These are phyloP conservation scores for Hemiprocne comata DNA, from an alignment of 2,113 vertebrate genomes.

Conservation along the genomic window DNA sequence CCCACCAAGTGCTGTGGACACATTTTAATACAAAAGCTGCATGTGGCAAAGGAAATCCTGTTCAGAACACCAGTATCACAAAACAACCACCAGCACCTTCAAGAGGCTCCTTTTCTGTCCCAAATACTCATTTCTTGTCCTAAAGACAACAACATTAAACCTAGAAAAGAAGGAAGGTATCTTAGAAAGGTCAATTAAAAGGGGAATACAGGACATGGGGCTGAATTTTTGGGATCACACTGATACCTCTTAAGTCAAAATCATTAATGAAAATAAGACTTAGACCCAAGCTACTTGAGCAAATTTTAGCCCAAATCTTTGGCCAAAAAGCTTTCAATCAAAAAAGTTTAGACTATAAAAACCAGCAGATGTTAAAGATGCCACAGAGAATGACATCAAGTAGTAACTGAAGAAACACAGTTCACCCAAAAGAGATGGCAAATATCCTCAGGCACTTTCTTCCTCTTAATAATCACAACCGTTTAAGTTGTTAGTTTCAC, in stretches of 20 bases:
- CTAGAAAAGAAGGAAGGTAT: not conserved
- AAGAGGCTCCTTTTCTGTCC: not conserved
- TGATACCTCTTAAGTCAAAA: not conserved
- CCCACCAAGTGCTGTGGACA: not conserved
- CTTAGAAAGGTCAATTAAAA: not conserved
- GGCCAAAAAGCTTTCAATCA: not conserved
- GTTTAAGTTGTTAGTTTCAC: slow-evolving; percentile 3
- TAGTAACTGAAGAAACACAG: not conserved
- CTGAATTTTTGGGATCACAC: not conserved
- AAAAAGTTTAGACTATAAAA: not conserved
- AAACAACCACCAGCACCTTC: not conserved
- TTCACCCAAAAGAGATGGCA: slow-evolving; percentile 3
- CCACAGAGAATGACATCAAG: not conserved
- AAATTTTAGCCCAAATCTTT: slow-evolving; percentile 8
- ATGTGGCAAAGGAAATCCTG: not conserved
- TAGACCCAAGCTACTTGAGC: not conserved
- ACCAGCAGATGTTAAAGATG: not conserved
- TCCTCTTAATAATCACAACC: slow-evolving; percentile 11
- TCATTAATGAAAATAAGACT: not conserved
- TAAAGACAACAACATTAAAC: not conserved
- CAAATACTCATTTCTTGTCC: not conserved
- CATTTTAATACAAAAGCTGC: not conserved
- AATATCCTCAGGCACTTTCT: not conserved
- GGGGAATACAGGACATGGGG: not conserved
- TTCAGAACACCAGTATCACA: not conserved